Base-by-base conservation (phyloP, 2,797 vertebrate species). In the Platalea minor region DNA sequence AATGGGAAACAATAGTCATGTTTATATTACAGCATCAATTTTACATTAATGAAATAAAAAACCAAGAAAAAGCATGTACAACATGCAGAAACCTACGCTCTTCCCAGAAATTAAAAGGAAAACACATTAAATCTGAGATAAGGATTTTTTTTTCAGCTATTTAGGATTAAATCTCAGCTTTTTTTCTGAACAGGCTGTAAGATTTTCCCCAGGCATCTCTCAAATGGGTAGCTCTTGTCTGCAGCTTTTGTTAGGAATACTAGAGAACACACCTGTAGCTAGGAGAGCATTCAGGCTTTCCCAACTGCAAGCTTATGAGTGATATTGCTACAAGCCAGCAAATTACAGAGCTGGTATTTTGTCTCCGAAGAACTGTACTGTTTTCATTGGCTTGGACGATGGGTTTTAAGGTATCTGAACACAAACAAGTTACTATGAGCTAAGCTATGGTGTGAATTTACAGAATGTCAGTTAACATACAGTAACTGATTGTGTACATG, bases 401-500 rank as follows among this genome's bases (percentile, higher is more conserved):
- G 61, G 63, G 46, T 70, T 92, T 91, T 59, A 70, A 88, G 84
- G 94, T 83, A 90, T 33, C 78, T 61, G 89, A 87, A 46, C 56
- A 95, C 93, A 97, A 92, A 50, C 41, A 35, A 61, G 88, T 72
- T 33, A 83, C 89, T 97, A 25, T 96, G 78, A 89, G 75, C 86
- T 70, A 46, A 60, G 91, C 87, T 77, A 23, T 1, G 51, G 64
- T 35, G 78, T 54, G 72, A 80, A 41, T 59, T 37, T 19, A 70
- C 68, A 85, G 84, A 19, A 70, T 8, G 64, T 25, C 93, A 67
- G 89, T 45, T 41, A 74, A 26, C 45, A 28, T 9, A 93, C 85
- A 95, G 91, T 57, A 72, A 56, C 56, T 9, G 80, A 88, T 18
- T 94, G 84, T 94, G 75, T 79, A 48, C 60, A 41, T 6, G 60